These are phyloP conservation scores for Trachelus tabidus DNA, from an alignment of 2,888 invertebrate species.

Conservation along the genomic window DNA sequence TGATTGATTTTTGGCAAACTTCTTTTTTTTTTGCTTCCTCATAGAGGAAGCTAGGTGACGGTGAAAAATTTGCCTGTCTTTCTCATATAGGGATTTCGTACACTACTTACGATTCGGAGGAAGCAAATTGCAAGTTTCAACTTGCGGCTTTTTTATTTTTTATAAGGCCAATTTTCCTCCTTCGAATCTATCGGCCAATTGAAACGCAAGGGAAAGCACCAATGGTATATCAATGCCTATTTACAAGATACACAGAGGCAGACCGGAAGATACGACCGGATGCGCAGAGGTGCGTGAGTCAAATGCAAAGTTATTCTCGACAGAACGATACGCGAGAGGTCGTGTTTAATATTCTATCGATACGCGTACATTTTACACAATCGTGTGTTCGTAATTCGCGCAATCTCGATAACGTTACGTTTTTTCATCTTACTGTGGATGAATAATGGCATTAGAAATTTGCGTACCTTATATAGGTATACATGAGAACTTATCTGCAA, in stretches of 20 bases:
- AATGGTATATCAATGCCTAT: constrained; percentile 22
- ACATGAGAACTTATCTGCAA: too few species aligned
- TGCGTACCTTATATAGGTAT: too few species aligned
- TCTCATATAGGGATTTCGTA: too few species aligned
- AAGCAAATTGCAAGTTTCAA: too few species aligned
- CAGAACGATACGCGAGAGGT: constrained; percentile 6
- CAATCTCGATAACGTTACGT: too few species aligned
- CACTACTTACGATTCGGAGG: too few species aligned
- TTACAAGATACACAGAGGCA: constrained; percentile 13
- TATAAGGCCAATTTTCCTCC: neutral
- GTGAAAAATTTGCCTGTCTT: too few species aligned
- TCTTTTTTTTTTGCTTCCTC: neutral
- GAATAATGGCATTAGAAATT: too few species aligned
- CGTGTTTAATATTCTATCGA: constrained; percentile 36
- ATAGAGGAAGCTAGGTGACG: too few species aligned
- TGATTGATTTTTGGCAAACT: neutral
- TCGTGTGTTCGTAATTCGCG: neutral
- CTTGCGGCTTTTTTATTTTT: too few species aligned
- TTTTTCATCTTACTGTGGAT: too few species aligned
- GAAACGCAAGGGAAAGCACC: constrained; percentile 31
- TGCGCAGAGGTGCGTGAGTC: constrained; percentile 39
- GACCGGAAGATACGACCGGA: constrained; percentile 50
- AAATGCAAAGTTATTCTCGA: constrained; percentile 27
- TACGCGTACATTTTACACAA: constrained; percentile 21
- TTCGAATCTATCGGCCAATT: constrained; percentile 10